Evolutionary conservation across 1,140 invertebrate genomes (phyloP), one percentile per base, ranked within the genome.

Genomic region (Pygmarrhopalites habei): DNA sequence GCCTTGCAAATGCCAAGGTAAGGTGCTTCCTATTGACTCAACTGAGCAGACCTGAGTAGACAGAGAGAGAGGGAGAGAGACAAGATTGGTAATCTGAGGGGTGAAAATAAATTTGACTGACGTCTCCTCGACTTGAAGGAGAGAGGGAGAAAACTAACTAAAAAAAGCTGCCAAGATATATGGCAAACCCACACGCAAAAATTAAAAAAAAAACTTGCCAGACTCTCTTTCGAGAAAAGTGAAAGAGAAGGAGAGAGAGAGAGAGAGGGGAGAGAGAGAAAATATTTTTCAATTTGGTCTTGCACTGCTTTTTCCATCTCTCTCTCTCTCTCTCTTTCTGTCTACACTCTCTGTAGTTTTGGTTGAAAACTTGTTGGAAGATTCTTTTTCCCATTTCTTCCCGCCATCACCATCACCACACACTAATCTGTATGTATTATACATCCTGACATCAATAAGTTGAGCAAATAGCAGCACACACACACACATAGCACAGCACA

Each of bases 371-470:
- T 49, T 49, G 14, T 7, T 7, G 46, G 46, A 5, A 49, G 19
- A 49, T 28, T 10, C 25, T 28, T 52, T 52, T 52, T 26, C 23
- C 49, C 49, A 52, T 52, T 52, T 52, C 49, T 52, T 52, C 49
- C 49, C 49, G 49, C 49, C 49, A 52, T 25, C 14, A 21, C 28
- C 49, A 52, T 21, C 10, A 21, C 47, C 60, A 62, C 23, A 49
- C 60, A 56, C 52, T 62, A 62, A 62, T 62, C 60, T 62, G 52
- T 62, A 62, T 62, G 52, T 47, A 62, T 62, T 62, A 56, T 62
- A 56, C 60, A 55, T 56, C 51, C 52, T 56, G 52, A 56, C 60
- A 62, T 62, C 60, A 62, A 62, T 62, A 62, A 62, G 60, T 57
- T 62, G 52, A 62, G 52, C 26, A 56, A 62, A 62, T 62, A 62